These are phyloP conservation scores for Chironomus striatipennis DNA, from an alignment of 1,140 invertebrate genomes.

Conservation along the genomic window DNA sequence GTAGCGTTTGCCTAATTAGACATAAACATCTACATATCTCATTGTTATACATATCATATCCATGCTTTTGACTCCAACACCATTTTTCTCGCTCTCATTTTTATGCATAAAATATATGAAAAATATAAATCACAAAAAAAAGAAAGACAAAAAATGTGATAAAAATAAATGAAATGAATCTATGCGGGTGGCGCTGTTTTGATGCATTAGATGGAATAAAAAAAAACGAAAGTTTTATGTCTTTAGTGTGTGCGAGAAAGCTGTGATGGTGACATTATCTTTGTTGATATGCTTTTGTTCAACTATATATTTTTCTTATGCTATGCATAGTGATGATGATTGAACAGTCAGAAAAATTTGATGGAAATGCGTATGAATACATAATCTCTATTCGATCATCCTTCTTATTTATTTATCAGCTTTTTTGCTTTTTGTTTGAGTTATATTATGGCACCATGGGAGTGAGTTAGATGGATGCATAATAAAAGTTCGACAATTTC, in stretches of 20 bases:
- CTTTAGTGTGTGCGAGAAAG: too few species aligned
- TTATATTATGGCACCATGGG: not conserved
- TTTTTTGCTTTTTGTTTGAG: not conserved
- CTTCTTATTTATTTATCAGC: not conserved
- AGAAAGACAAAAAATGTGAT: too few species aligned
- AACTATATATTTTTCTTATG: too few species aligned
- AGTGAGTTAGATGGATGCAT: not conserved
- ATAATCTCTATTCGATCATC: not conserved
- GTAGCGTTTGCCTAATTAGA: slow-evolving; percentile 7
- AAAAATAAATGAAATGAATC: not conserved
- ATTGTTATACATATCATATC: not conserved
- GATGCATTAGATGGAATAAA: too few species aligned
- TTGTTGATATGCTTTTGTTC: too few species aligned
- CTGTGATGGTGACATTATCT: too few species aligned
- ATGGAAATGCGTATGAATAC: too few species aligned
- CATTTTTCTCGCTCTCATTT: not conserved
- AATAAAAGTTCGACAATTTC: not conserved
- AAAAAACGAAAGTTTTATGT: too few species aligned
- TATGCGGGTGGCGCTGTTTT: too few species aligned
- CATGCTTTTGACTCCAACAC: not conserved
- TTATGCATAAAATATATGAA: not conserved
- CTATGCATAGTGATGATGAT: too few species aligned
- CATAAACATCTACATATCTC: not conserved
- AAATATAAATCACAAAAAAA: not conserved
- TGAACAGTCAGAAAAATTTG: too few species aligned